A percentile compares a stretch with the other conserved stretches of the same genome.
Evolutionary conservation across 2,797 vertebrate species (phyloP).

Genomic region (Microcaecilia unicolor): DNA sequence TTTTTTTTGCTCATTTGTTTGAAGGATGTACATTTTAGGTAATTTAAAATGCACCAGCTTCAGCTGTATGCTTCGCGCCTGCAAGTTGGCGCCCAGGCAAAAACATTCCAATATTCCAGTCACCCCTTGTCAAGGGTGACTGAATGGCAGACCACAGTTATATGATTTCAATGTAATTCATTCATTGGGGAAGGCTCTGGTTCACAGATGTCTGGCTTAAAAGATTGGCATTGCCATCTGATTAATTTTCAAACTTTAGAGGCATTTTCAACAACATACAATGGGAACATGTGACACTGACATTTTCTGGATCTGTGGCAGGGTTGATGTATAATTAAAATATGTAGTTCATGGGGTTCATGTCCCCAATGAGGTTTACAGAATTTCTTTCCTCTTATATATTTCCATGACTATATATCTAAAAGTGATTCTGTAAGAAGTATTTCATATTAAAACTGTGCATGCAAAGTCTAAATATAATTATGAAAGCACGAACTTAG

Average conservation of each 20-base stretch:
- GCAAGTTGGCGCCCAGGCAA: constrained; percentile 27
- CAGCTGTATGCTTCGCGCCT: constrained; percentile 30
- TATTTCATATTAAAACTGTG: no score
- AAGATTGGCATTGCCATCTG: constrained; percentile 46
- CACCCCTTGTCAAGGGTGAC: constrained; percentile 49
- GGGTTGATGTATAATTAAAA: constrained; percentile 46
- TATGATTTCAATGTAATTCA: constrained; percentile 38
- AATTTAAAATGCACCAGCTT: constrained; percentile 37
- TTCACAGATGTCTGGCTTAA: constrained; percentile 39
- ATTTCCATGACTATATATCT: no score
- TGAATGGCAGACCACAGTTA: constrained; percentile 47
- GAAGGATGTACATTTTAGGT: constrained; percentile 45
- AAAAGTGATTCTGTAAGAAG: no score
- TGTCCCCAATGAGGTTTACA: constrained; percentile 1
- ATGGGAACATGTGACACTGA: constrained; percentile 31
- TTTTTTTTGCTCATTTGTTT: constrained; percentile 36
- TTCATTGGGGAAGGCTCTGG: constrained; percentile 31
- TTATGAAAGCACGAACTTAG: no score
- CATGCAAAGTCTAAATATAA: no score
- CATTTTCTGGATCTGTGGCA: constrained; percentile 34
- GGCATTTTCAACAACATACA: constrained; percentile 35
- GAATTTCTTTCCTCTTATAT: constrained; percentile 3
- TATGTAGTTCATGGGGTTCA: constrained; percentile 11
- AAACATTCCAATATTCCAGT: constrained; percentile 38
- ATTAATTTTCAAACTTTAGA: constrained; percentile 53